phyloP scores from a whole-genome alignment of 2,113 vertebrate genomes.

The Nicator chloris region DNA sequence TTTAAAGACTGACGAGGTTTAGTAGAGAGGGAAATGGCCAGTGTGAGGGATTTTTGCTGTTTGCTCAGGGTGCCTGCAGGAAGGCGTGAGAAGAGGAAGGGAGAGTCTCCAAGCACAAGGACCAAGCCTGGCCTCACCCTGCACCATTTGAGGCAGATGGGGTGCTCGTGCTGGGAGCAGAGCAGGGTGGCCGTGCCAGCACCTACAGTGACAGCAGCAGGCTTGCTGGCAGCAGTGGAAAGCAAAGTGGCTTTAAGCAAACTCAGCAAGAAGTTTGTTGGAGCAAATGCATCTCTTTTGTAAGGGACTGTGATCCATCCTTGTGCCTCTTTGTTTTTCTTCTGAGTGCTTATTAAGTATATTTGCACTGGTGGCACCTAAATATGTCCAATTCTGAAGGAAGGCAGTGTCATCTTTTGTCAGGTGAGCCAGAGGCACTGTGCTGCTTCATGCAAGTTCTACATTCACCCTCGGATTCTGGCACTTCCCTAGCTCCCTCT shows the following conservation, averaged over 20 bases:
- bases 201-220: background rate
- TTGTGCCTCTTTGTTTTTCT: background rate
- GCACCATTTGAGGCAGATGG: fast-evolving
- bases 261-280: background rate
- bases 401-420: background rate
- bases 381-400: background rate
- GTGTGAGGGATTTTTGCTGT: background rate
- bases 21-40: background rate
- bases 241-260: background rate
- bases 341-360: background rate
- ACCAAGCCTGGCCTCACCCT: background rate
- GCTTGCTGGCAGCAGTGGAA: fast-evolving
- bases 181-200: fast-evolving
- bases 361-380: background rate
- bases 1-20: background rate
- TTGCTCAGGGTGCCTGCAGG: background rate
- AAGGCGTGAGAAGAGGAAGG: background rate
- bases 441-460: background rate
- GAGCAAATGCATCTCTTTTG: background rate
- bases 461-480: fast-evolving
- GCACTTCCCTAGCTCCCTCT: background rate
- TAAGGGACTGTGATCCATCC: background rate
- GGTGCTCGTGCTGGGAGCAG: background rate
- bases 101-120: background rate
- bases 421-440: background rate